Percentiles rank a stretch among this genome's conserved stretches.
phyloP scores from a whole-genome alignment of 1,140 invertebrate genomes.

The Bombus huntii region DNA sequence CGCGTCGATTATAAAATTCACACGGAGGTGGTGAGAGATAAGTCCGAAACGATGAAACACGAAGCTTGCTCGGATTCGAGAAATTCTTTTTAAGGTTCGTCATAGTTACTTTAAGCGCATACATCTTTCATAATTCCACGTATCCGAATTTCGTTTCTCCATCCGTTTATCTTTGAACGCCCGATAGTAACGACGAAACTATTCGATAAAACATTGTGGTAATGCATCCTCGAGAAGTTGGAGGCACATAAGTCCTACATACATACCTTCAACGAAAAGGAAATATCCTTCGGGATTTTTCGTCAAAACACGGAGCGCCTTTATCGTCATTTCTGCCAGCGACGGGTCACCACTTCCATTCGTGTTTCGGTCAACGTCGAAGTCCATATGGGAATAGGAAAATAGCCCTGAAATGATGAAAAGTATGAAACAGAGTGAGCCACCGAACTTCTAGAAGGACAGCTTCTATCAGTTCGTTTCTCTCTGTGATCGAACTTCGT shows the following conservation, averaged over 20 bases:
- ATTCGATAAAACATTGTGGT: not conserved
- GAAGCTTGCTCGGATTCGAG: not conserved
- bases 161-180: not conserved
- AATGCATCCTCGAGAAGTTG: not conserved
- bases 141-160: not conserved
- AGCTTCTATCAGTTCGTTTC: not conserved
- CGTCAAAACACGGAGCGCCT: conserved; percentile 90
- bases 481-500: not conserved
- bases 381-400: conserved; percentile 84
- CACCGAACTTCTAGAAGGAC: not conserved
- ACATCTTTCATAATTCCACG: no score
- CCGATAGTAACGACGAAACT: not conserved
- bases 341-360: conserved; percentile 88
- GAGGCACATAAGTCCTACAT: conserved; percentile 1
- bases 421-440: not conserved
- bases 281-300: conserved; percentile 93
- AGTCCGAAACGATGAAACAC: not conserved
- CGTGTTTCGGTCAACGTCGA: conserved; percentile 84
- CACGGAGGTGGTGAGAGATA: not conserved
- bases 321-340: conserved; percentile 91
- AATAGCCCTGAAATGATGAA: conserved; percentile 81
- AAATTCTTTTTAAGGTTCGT: not conserved
- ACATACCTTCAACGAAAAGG: conserved; percentile 93
- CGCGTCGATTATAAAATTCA: conserved; percentile 4
- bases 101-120: no score